Conservation (phyloP, 1,140 invertebrate species). For the Drosophila tristis region DNA sequence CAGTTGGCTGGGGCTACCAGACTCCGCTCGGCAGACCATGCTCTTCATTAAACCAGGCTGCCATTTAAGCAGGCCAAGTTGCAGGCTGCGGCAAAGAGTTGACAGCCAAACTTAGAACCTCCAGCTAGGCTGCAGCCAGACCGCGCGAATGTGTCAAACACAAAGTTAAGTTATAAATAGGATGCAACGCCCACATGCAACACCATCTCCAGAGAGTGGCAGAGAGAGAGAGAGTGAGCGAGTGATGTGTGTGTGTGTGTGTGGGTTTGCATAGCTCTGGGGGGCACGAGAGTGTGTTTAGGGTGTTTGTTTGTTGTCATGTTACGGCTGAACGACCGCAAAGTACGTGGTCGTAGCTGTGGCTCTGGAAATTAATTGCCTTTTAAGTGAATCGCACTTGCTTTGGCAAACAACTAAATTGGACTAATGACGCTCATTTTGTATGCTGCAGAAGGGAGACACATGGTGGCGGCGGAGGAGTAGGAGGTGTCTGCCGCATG, state of each 20-base stretch:
- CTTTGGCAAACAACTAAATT: conserved; percentile 83
- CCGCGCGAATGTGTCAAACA: conserved; percentile 80
- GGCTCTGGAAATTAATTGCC: conserved; percentile 83
- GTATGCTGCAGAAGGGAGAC: conserved; percentile 51
- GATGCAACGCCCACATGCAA: conserved; percentile 53
- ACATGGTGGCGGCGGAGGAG: no score
- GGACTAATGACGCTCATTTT: conserved; percentile 83
- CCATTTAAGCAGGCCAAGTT: conserved; percentile 15
- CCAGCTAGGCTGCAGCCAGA: conserved; percentile 10
- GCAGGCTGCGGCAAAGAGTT: conserved; percentile 30
- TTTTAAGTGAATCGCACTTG: conserved; percentile 84
- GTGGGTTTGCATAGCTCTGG: background rate
- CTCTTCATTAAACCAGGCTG: conserved; percentile 63
- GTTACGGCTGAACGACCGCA: conserved; percentile 82
- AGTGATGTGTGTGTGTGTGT: conserved; percentile 15
- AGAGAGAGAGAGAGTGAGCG: background rate
- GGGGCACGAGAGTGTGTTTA: background rate
- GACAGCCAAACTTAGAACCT: conserved; percentile 49
- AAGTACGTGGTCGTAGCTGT: conserved; percentile 74
- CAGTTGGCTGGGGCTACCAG: conserved; percentile 41
- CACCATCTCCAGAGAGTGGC: conserved; percentile 2
- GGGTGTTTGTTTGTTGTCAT: conserved; percentile 74
- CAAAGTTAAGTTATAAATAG: conserved; percentile 82
- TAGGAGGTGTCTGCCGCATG: no score
- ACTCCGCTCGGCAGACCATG: conserved; percentile 10